phyloP scores from a whole-genome alignment of 2,113 vertebrate species.

The Xiphophorus maculatus region DNA sequence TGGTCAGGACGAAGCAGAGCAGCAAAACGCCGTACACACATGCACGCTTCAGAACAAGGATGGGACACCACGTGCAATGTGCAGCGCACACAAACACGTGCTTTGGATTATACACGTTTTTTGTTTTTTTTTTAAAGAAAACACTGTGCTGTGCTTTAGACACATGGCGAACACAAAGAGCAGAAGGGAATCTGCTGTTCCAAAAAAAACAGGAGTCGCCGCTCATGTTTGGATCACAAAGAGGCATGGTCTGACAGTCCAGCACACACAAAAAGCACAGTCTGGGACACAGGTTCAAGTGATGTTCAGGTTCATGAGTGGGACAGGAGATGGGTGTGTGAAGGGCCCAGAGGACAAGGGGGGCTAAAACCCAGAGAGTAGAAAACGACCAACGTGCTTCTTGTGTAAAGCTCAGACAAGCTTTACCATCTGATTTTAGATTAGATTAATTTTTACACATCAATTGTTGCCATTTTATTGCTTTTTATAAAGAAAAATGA shows the following conservation, averaged over 20 bases:
- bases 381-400: slow-evolving; percentile 27
- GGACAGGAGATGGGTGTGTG: slow-evolving; percentile 28
- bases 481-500: neutral
- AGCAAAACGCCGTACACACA: slow-evolving; percentile 45
- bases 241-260: slow-evolving; percentile 34
- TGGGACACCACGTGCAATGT: slow-evolving; percentile 51
- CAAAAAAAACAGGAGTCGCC: slow-evolving; percentile 47
- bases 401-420: slow-evolving; percentile 21
- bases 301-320: slow-evolving; percentile 47
- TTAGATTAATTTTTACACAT: too few species aligned
- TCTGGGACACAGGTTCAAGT: slow-evolving; percentile 56
- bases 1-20: slow-evolving; percentile 55
- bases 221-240: slow-evolving; percentile 36
- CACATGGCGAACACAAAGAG: slow-evolving; percentile 9
- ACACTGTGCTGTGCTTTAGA: slow-evolving; percentile 22
- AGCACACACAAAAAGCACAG: slow-evolving; percentile 22
- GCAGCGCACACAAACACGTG: slow-evolving; percentile 45
- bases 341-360: neutral
- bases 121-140: slow-evolving; percentile 1
- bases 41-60: slow-evolving; percentile 5
- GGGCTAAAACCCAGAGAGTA: slow-evolving; percentile 5
- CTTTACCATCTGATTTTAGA: neutral
- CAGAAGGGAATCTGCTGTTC: slow-evolving; percentile 23
- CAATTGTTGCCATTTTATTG: too few species aligned
- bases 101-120: slow-evolving; percentile 47